These are phyloP conservation scores for Yasuhikotakia modesta DNA, from an alignment of 2,797 vertebrate genomes.

Conservation along the genomic window DNA sequence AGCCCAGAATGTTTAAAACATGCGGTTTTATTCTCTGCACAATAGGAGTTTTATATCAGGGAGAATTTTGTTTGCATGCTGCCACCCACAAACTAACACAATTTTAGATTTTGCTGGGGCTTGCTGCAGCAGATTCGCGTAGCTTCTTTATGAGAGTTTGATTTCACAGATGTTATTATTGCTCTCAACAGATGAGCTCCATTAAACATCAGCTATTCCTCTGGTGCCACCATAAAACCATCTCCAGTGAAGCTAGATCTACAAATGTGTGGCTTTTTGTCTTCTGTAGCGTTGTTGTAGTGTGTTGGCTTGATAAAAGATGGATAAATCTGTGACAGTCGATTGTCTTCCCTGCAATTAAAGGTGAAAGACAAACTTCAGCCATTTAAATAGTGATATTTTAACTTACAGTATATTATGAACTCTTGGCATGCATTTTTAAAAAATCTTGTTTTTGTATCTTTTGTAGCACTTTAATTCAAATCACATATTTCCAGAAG, in stretches of 20 bases:
- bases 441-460: neutral
- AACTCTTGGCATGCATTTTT: neutral
- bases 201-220: slow-evolving; percentile 34
- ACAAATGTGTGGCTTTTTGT: neutral
- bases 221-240: neutral
- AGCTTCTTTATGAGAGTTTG: slow-evolving; percentile 27
- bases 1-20: neutral
- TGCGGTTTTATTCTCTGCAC: slow-evolving; percentile 1
- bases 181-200: slow-evolving; percentile 40
- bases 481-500: slow-evolving; percentile 13
- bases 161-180: slow-evolving; percentile 40
- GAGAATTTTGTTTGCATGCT: slow-evolving; percentile 18
- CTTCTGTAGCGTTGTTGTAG: slow-evolving; percentile 14
- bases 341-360: neutral
- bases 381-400: slow-evolving; percentile 35
- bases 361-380: neutral
- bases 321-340: slow-evolving; percentile 4
- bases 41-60: neutral
- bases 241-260: neutral
- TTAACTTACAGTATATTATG: neutral
- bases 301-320: slow-evolving; percentile 23
- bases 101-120: slow-evolving; percentile 19
- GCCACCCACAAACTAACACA: slow-evolving; percentile 30
- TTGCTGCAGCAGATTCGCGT: slow-evolving; percentile 21
- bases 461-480: neutral